Base-by-base conservation (phyloP, 2,888 invertebrate genomes). In the Cerastis leucographa region DNA sequence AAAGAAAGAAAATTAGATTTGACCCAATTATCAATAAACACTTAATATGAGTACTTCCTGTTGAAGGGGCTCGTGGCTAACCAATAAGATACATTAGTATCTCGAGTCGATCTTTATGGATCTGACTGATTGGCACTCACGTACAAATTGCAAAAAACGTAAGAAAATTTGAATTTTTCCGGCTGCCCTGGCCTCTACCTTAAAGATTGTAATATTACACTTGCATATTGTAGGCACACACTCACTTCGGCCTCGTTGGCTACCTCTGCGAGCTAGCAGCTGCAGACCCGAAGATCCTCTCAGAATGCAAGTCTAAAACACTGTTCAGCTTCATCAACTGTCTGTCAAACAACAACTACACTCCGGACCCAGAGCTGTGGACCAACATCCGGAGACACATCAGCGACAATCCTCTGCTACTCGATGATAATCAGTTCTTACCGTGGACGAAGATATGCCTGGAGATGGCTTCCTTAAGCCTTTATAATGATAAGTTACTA, bases 321-420 rank as follows among this genome's bases (percentile, higher is more conserved):
- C 91, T 97, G 40, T 95, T 97, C 79, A 93, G 93, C 54, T 94
- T 97, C 87, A 92, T 97, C 64, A 95, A 96, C 88, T 97, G 96
- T 64, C 94, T 97, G n/a, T 95, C 97, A 3, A 95, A 95, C 86
- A 97, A 97, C 69, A 97, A 97, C 93, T 97, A 97, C 90, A 97
- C 95, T 35, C 97, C 98, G 0, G 90, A 94, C 14, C 89, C 96
- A 0, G 88, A 88, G 0, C 90, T 91, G 80, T 98, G 97, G 97
- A 90, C 94, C 0, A 88, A 87, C 25, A 91, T 98, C 49, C 90
- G 92, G 62, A 91, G 92, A 29, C 91, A 95, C 51, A 93, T 97
- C 66, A 89, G 96, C 0, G 83, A 89, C 0, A 96, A 97, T 84
- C 93, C 94, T 0, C 89, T 96, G 0, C 71, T 97, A 0, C 90